phyloP scores from a whole-genome alignment of 2,797 vertebrate species.

The Heliangelus exortis region DNA sequence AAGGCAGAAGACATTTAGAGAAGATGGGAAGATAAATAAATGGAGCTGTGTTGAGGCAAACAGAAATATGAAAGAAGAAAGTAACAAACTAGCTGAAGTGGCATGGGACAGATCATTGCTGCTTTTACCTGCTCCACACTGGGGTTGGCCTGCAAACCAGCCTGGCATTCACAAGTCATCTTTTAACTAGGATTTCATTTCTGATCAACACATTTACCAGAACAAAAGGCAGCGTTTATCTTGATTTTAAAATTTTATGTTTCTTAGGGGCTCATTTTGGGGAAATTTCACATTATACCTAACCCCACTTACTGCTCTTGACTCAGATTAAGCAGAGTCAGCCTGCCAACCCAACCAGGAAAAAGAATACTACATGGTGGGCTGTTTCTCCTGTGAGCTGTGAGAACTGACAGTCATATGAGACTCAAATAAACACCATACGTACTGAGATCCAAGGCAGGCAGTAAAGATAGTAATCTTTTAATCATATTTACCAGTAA shows the following conservation, averaged over 20 bases:
- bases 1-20: background rate
- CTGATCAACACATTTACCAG: background rate
- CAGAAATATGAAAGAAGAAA: background rate
- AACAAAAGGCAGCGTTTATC: background rate
- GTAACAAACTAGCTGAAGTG: background rate
- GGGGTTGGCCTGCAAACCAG: background rate
- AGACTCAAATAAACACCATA: background rate
- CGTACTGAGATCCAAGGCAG: background rate
- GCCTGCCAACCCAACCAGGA: background rate
- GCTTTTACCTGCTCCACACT: background rate
- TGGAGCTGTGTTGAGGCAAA: background rate
- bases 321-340: background rate
- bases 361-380: background rate
- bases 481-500: background rate
- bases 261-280: no score
- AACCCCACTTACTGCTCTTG: background rate
- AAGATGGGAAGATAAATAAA: background rate
- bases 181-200: background rate
- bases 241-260: background rate
- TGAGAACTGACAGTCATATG: background rate
- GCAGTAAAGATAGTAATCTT: background rate
- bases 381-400: background rate
- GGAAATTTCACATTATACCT: background rate
- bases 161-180: accelerated
- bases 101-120: background rate